phyloP scores from a whole-genome alignment of 2,113 vertebrate genomes.

The Acanthochromis polyacanthus region DNA sequence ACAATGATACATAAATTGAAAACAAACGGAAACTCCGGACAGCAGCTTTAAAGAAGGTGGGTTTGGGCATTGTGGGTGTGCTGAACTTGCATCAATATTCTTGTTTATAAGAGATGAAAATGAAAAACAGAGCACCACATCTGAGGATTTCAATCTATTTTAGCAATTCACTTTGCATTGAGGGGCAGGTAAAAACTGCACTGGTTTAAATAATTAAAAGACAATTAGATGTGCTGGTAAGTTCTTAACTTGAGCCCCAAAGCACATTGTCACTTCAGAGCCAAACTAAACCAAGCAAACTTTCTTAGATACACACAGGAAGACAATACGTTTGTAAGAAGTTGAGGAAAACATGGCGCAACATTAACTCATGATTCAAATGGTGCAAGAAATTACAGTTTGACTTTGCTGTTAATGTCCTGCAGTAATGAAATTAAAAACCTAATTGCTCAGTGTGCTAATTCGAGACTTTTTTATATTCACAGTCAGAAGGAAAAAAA shows the following conservation, averaged over 20 bases:
- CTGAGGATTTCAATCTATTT: slow-evolving; percentile 9
- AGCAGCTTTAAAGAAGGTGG: no score
- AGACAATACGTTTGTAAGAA: slow-evolving; percentile 17
- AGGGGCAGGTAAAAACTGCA: background rate
- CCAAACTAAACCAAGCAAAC: slow-evolving; percentile 3
- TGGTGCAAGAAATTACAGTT: slow-evolving; percentile 37
- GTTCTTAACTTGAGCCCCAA: background rate
- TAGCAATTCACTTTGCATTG: slow-evolving; percentile 11
- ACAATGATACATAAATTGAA: no score
- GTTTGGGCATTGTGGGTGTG: background rate
- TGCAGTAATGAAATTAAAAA: slow-evolving; percentile 40
- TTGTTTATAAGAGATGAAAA: slow-evolving; percentile 2
- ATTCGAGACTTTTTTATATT: slow-evolving; percentile 44
- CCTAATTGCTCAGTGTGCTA: slow-evolving; percentile 34
- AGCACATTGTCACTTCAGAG: slow-evolving; percentile 19
- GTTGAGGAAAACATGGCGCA: background rate
- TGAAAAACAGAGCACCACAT: slow-evolving; percentile 2
- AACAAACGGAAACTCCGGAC: no score
- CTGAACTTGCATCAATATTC: slow-evolving; percentile 4
- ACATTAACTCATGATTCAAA: slow-evolving; percentile 25
- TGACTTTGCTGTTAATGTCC: slow-evolving; percentile 22
- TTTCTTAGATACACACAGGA: background rate
- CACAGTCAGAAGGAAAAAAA: slow-evolving; percentile 23
- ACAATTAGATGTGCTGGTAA: slow-evolving; percentile 29
- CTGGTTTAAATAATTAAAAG: slow-evolving; percentile 16